phyloP scores from a whole-genome alignment of 2,888 invertebrate species.

The Amaurobius ferox region DNA sequence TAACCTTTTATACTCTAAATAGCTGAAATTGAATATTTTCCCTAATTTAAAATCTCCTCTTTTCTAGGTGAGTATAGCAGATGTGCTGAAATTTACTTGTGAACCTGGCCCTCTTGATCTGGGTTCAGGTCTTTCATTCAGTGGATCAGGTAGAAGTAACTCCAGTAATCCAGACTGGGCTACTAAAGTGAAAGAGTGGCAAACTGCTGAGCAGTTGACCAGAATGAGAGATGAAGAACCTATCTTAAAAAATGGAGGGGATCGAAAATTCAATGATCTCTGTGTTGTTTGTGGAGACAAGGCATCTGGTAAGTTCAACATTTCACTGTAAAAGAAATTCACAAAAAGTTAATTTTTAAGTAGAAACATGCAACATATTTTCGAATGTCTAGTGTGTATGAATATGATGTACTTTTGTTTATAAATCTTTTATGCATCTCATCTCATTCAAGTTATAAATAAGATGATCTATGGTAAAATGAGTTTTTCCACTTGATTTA shows the following conservation, averaged over 20 bases:
- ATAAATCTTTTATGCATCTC: too few relatives aligned
- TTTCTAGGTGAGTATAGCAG: constrained; percentile 58
- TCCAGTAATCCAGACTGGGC: constrained; percentile 68
- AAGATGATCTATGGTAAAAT: too few relatives aligned
- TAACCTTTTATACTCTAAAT: too few relatives aligned
- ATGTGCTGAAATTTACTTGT: constrained; percentile 47
- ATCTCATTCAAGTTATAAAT: too few relatives aligned
- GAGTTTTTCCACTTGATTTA: too few relatives aligned
- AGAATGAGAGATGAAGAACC: constrained; percentile 72
- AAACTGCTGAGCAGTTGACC: constrained; percentile 73
- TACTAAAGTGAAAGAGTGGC: constrained; percentile 71
- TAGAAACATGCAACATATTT: too few relatives aligned
- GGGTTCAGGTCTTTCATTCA: constrained; percentile 38
- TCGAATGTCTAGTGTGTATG: too few relatives aligned
- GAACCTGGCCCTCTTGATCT: constrained; percentile 55
- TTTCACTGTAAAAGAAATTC: too few relatives aligned
- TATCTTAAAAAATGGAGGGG: constrained; percentile 60
- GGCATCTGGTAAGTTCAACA: constrained; percentile 84
- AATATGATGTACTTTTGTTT: too few relatives aligned
- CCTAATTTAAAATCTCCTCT: too few relatives aligned
- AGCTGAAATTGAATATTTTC: too few relatives aligned
- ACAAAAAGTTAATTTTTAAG: too few relatives aligned
- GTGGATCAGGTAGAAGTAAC: constrained; percentile 32
- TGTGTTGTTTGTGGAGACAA: constrained; percentile 97
- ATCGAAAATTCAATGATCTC: constrained; percentile 81